A percentile compares a stretch with the other conserved stretches of the same genome.
Conservation (phyloP, 2,888 invertebrate genomes). For the Cheilosia impressa region DNA sequence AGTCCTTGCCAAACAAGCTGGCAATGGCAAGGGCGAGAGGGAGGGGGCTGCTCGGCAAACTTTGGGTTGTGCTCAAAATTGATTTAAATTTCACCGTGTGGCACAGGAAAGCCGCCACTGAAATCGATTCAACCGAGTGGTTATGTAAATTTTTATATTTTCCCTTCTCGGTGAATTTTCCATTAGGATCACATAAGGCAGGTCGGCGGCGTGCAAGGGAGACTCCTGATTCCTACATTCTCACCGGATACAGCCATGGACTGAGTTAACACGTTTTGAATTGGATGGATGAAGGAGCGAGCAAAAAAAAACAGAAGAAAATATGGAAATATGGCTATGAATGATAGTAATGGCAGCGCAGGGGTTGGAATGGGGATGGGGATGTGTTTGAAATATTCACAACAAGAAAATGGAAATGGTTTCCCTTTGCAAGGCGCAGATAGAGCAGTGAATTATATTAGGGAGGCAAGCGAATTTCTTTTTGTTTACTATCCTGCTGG, state of each 20-base stretch:
- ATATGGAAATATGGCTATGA: conserved; percentile 64
- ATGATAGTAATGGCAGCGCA: conserved; percentile 32
- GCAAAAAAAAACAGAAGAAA: conserved; percentile 25
- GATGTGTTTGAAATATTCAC: conserved; percentile 33
- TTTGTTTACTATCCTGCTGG: conserved; percentile 29
- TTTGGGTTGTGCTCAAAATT: conserved; percentile 27
- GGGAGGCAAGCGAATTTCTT: conserved; percentile 45
- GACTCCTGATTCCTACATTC: conserved; percentile 30
- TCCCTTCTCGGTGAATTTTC: conserved; percentile 50
- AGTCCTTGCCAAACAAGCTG: conserved; percentile 33
- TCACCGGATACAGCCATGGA: conserved; percentile 54
- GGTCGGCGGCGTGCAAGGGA: background rate
- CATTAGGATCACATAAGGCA: conserved; percentile 46
- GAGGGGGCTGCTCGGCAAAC: background rate
- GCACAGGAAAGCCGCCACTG: conserved; percentile 33
- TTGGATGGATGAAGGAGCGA: conserved; percentile 57
- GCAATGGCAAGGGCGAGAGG: background rate
- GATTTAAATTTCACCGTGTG: conserved; percentile 47
- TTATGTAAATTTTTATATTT: conserved; percentile 59
- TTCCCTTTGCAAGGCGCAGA: conserved; percentile 47
- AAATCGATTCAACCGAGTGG: conserved; percentile 64
- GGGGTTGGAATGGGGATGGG: background rate
- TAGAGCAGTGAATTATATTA: conserved; percentile 37
- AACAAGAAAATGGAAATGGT: conserved; percentile 30
- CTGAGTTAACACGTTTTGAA: conserved; percentile 75